A percentile compares a stretch with the other conserved stretches of the same genome.
phyloP scores from a whole-genome alignment of 2,797 vertebrate genomes.

The Urocyon cinereoargenteus region DNA sequence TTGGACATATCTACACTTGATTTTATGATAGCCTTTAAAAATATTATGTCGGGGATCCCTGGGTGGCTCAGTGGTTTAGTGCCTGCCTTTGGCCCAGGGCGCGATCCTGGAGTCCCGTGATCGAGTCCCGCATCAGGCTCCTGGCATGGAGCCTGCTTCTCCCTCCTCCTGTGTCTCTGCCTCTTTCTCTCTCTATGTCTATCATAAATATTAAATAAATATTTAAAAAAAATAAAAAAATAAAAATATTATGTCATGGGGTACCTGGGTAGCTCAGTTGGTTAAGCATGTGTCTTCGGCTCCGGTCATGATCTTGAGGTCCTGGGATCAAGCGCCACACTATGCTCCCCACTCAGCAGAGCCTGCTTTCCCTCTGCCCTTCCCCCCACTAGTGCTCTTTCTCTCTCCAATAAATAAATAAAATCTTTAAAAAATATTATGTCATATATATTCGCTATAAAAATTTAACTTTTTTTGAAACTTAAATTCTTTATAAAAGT shows the following conservation, averaged over 20 bases:
- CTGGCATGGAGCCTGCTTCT: not conserved
- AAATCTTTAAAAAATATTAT: not conserved
- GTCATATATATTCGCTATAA: not conserved
- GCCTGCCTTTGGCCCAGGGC: not conserved
- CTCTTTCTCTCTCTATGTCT: too few relatives aligned
- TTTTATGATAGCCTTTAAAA: constrained; percentile 19
- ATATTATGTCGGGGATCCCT: not conserved
- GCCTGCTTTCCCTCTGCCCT: not conserved
- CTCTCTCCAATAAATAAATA: not conserved
- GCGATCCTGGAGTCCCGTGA: not conserved
- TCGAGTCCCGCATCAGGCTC: not conserved
- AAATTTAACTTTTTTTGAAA: constrained; percentile 28
- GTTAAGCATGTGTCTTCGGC: not conserved
- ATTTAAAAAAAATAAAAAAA: not conserved
- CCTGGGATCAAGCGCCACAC: not conserved
- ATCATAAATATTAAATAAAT: too few relatives aligned
- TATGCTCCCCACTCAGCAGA: not conserved
- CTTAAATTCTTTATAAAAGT: not conserved
- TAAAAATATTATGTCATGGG: not conserved
- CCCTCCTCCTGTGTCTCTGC: not conserved
- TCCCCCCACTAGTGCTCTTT: not conserved
- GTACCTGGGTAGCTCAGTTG: not conserved
- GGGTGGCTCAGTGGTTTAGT: not conserved
- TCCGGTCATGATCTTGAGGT: not conserved
- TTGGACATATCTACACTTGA: not conserved